Base-by-base conservation (phyloP, 2,113 vertebrate genomes). In the Python bivittatus region DNA sequence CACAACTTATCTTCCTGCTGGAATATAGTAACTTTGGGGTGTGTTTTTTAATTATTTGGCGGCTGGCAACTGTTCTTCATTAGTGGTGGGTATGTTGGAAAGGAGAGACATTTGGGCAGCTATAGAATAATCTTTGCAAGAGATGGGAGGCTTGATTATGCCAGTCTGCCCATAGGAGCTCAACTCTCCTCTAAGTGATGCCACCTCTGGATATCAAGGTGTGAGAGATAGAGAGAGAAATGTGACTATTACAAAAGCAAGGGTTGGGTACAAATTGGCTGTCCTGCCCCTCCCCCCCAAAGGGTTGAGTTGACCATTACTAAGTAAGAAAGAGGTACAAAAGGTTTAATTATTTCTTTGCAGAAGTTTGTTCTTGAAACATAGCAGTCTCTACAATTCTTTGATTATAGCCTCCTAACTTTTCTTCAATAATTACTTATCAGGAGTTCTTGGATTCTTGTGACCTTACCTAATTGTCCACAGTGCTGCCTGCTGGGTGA, bases 1-100 rank as follows among this genome's bases (percentile, higher is more conserved):
- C 88, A 93, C 95, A 92, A 89, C 93, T 92, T 91, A 5, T 86
- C 95, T 90, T 4, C 7, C 92, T 27, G 84, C 12, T 15, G 56
- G 93, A 90, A 91, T 22, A 0, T 64, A 22, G 90, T 92, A 86
- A 1, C 25, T 44, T 6, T 20, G 33, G 27, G 2, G 85, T 84
- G 89, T 89, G 15, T 8, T 58, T 90, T 0, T 60, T 13, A 90
- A 90, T 12, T 0, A 10, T n/a, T 93, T 85, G 13, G 42, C 4
- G 52, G 15, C 42, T 23, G 0, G 90, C 38, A 0, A 0, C 0
- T 52, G n/a, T n/a, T 52, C 17, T 23, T n/a, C 27, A 15, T 25
- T 25, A 44, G 17, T 33, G 64, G 29, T 27, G 44, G 54, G 27
- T 38, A 1, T 86, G 23, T 33, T 53, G 10, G 9, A 33, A 52